Conservation (phyloP, 1,140 invertebrate species). For the Amyelois transitella region DNA sequence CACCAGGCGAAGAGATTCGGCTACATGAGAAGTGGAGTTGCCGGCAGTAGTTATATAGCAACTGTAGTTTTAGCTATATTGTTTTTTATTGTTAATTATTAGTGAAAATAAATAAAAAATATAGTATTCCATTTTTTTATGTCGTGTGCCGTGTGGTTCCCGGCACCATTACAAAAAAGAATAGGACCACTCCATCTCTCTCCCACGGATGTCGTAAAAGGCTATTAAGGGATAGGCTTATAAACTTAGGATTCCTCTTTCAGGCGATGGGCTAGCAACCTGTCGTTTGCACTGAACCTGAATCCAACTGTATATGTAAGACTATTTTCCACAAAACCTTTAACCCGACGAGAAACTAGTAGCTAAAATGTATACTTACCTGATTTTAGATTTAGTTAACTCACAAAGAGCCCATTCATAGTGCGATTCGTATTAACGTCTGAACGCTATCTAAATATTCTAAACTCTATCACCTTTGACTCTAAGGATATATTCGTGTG, state of each 20-base stretch:
- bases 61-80: neutral
- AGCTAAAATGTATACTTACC: neutral
- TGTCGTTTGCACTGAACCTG: too few relatives aligned
- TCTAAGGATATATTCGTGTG: neutral
- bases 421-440: neutral
- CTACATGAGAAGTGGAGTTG: conserved; percentile 27
- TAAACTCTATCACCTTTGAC: neutral
- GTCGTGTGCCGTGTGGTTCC: too few relatives aligned
- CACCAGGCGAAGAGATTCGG: conserved; percentile 69
- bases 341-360: neutral
- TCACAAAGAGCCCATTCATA: neutral
- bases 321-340: neutral
- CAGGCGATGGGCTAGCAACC: too few relatives aligned
- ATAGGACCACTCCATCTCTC: too few relatives aligned
- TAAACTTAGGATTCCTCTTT: too few relatives aligned
- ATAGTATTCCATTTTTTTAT: too few relatives aligned
- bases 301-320: too few relatives aligned
- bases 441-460: neutral
- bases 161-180: too few relatives aligned
- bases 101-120: neutral
- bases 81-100: neutral
- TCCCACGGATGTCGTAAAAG: too few relatives aligned
- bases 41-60: neutral
- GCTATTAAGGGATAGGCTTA: too few relatives aligned
- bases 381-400: neutral